Conservation (phyloP, 2,113 vertebrate species). For the Alosa alosa region DNA sequence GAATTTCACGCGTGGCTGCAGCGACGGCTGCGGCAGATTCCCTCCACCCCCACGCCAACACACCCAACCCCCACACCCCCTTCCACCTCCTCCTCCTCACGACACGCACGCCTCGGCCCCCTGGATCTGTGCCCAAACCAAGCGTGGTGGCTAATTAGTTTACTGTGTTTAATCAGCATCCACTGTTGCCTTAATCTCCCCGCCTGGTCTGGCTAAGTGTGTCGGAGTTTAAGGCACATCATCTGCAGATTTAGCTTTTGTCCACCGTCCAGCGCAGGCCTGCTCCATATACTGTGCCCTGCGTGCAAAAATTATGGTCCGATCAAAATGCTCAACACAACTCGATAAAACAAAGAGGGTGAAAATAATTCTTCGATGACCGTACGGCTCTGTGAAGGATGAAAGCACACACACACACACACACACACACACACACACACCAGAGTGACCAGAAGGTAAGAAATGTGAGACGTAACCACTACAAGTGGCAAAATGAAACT, state of each 20-base stretch:
- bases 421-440: not conserved
- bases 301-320: too few species aligned
- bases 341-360: not conserved
- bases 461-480: not conserved
- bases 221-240: too few species aligned
- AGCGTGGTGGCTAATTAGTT: slow-evolving; percentile 81
- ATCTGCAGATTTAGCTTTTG: slow-evolving; percentile 65
- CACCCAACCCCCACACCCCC: not conserved
- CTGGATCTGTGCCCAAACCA: slow-evolving; percentile 79
- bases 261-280: too few species aligned
- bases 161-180: slow-evolving; percentile 81
- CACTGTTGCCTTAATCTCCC: too few species aligned
- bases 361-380: not conserved
- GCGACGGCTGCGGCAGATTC: not conserved
- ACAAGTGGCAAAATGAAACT: not conserved
- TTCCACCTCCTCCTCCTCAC: not conserved
- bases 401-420: not conserved
- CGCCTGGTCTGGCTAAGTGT: too few species aligned
- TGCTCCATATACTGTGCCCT: not conserved
- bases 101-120: slow-evolving; percentile 64
- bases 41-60: not conserved
- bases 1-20: not conserved
- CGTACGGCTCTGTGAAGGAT: not conserved
- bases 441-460: not conserved
- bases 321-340: not conserved